Percentiles rank a stretch among this genome's conserved stretches.
Conservation (phyloP, 2,888 invertebrate genomes). For the Lithosia quadra region DNA sequence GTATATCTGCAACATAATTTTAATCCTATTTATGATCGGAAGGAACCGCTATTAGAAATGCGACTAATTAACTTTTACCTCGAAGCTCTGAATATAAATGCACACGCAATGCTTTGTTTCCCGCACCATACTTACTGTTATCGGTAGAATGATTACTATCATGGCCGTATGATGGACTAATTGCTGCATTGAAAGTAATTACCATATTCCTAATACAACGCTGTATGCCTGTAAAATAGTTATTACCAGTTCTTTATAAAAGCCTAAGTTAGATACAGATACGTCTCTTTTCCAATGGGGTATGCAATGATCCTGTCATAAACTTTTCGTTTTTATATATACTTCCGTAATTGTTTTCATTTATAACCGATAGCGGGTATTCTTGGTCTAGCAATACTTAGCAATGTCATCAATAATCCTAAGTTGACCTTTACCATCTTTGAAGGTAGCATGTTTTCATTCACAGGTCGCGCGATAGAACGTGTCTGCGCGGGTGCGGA, state of each 20-base stretch:
- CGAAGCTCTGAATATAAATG: constrained; percentile 20
- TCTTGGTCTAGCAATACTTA: too few relatives aligned
- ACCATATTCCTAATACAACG: not conserved
- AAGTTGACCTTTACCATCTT: not conserved
- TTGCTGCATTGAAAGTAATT: constrained; percentile 16
- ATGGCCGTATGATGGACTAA: constrained; percentile 16
- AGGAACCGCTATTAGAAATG: constrained; percentile 5
- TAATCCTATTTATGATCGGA: not conserved
- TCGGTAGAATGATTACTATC: constrained; percentile 30
- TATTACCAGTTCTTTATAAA: not conserved
- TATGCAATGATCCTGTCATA: too few relatives aligned
- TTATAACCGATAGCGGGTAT: too few relatives aligned
- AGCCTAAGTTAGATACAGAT: not conserved
- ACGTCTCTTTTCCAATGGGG: too few relatives aligned
- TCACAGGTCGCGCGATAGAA: constrained; percentile 95
- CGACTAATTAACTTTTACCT: constrained; percentile 28
- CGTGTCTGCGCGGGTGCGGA: constrained; percentile 94
- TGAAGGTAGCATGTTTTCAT: constrained; percentile 6
- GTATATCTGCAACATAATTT: not conserved
- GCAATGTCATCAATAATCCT: not conserved
- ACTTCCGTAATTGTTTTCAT: not conserved
- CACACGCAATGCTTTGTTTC: constrained; percentile 19
- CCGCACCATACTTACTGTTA: constrained; percentile 21
- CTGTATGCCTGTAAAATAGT: constrained; percentile 4
- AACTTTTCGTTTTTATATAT: not conserved